Percentiles rank a stretch among this genome's conserved stretches.
phyloP scores from a whole-genome alignment of 2,113 vertebrate species.

The Pseudorhombus dupliciocellatus region DNA sequence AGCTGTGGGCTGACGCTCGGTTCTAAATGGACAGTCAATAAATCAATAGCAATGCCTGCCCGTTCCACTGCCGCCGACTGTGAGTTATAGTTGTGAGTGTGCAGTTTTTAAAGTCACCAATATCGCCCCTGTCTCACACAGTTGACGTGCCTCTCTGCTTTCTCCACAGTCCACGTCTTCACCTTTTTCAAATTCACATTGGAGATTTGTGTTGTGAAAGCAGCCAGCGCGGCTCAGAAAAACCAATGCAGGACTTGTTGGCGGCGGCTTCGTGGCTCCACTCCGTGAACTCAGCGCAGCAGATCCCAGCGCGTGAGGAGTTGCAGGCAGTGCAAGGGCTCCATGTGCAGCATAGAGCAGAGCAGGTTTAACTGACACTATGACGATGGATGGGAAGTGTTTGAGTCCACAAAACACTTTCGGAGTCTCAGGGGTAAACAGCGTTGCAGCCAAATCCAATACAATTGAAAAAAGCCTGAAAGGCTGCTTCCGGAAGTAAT shows the following conservation, averaged over 20 bases:
- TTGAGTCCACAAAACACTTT: neutral
- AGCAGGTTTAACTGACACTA: slow-evolving; percentile 7
- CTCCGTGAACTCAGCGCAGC: neutral
- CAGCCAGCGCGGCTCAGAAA: neutral
- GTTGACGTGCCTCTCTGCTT: slow-evolving; percentile 3
- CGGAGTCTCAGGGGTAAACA: too few relatives aligned
- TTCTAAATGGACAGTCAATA: slow-evolving; percentile 58
- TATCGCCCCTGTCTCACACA: slow-evolving; percentile 1
- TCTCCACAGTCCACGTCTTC: neutral
- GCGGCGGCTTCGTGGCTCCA: neutral
- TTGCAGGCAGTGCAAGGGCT: slow-evolving; percentile 5
- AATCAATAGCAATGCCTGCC: slow-evolving; percentile 55
- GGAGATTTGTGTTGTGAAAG: neutral
- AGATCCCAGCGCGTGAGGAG: neutral
- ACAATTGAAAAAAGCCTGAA: too few relatives aligned
- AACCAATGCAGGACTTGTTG: neutral
- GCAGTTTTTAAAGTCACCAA: slow-evolving; percentile 51
- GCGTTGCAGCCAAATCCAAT: too few relatives aligned
- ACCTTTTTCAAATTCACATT: neutral
- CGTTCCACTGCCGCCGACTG: slow-evolving; percentile 43
- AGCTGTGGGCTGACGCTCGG: slow-evolving; percentile 51
- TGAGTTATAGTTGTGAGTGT: slow-evolving; percentile 57
- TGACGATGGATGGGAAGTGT: too few relatives aligned
- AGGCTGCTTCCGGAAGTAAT: too few relatives aligned
- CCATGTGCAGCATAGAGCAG: slow-evolving; percentile 14